phyloP scores from a whole-genome alignment of 2,888 invertebrate genomes.

The Pyrochroa serraticornis region DNA sequence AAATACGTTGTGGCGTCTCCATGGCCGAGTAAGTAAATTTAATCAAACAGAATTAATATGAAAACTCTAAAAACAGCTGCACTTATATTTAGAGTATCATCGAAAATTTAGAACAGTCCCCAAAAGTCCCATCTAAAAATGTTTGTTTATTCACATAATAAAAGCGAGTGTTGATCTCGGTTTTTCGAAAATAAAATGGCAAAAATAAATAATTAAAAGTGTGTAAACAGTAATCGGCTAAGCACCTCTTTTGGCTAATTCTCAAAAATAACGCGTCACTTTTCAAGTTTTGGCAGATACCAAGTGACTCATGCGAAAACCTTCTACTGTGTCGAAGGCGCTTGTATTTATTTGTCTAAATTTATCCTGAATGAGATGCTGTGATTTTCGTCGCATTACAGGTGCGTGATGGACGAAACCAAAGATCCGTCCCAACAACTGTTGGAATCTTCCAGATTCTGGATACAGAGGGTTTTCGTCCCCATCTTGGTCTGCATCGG shows the following conservation, averaged over 20 bases:
- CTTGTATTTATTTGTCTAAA: background rate
- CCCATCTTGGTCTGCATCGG: conserved; percentile 71
- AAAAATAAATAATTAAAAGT: conserved; percentile 14
- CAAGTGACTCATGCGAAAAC: too few species aligned
- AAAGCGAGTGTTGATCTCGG: too few species aligned
- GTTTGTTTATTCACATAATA: too few species aligned
- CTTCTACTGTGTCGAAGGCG: background rate
- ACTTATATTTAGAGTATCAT: too few species aligned
- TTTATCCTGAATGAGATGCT: background rate
- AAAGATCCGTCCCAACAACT: conserved; percentile 45
- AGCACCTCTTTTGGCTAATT: conserved; percentile 17
- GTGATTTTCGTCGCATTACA: conserved; percentile 7
- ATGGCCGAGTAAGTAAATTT: too few species aligned
- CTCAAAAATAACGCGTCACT: conserved; percentile 1
- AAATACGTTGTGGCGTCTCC: too few species aligned
- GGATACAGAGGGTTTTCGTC: conserved; percentile 67
- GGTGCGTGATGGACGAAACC: conserved; percentile 22
- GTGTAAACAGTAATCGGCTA: conserved; percentile 16
- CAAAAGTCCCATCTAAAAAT: too few species aligned
- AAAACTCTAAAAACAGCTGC: too few species aligned
- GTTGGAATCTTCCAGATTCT: conserved; percentile 58
- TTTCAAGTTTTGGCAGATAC: conserved; percentile 1
- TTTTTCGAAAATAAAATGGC: background rate
- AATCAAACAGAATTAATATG: too few species aligned
- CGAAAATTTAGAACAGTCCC: too few species aligned